Conservation (phyloP, 2,797 vertebrate species). For the Steatocranus sp. region DNA sequence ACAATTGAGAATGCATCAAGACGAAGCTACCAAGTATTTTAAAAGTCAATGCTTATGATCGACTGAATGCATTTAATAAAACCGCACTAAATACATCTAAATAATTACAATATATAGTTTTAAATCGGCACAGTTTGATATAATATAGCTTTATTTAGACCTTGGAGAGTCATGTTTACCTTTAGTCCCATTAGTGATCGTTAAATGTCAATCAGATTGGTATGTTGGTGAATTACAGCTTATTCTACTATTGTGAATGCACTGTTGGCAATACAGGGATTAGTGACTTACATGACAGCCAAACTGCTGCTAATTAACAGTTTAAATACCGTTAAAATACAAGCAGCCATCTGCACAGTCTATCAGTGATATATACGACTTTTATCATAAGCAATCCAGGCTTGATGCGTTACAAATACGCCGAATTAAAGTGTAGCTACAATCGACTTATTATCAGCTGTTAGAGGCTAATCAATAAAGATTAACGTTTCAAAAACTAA, state of each 20-base stretch:
- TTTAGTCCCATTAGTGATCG: neutral
- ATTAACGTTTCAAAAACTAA: neutral
- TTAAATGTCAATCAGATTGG: neutral
- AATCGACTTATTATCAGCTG: rapidly evolving
- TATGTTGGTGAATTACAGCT: neutral
- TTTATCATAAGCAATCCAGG: neutral
- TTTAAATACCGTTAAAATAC: neutral
- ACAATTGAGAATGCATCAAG: too few relatives aligned
- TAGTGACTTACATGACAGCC: neutral
- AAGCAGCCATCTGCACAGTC: neutral
- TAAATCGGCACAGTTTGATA: neutral
- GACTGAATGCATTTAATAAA: neutral
- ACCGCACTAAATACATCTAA: too few relatives aligned
- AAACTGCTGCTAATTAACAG: neutral
- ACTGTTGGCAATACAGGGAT: neutral
- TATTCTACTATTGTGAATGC: neutral
- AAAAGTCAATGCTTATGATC: neutral
- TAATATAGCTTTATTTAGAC: neutral
- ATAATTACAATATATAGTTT: neutral
- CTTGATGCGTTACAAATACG: neutral
- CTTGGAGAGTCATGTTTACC: neutral
- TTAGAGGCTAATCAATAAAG: rapidly evolving
- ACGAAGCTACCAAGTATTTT: too few relatives aligned
- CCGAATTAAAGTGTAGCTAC: neutral
- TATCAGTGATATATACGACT: neutral